These are phyloP conservation scores for Varecia variegata DNA, from an alignment of 2,797 vertebrate species.

Conservation along the genomic window DNA sequence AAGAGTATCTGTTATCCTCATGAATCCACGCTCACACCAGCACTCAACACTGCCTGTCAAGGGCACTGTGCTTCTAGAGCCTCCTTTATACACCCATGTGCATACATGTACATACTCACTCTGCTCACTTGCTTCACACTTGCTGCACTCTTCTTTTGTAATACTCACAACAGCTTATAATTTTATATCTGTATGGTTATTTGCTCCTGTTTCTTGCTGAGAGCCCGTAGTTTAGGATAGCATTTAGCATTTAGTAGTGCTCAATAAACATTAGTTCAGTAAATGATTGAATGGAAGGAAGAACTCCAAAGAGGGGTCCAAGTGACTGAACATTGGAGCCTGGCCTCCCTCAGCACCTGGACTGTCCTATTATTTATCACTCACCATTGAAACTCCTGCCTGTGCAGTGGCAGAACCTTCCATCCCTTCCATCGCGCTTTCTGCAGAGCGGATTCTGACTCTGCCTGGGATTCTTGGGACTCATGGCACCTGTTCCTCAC, in stretches of 20 bases:
- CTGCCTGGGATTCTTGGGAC: rapidly evolving
- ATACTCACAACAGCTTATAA: background rate
- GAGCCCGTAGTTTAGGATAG: background rate
- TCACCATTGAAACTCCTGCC: background rate
- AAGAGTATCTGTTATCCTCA: background rate
- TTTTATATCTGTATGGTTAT: background rate
- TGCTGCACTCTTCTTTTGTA: background rate
- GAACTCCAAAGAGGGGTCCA: background rate
- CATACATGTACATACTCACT: too few relatives aligned
- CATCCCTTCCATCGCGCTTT: background rate
- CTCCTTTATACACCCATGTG: background rate
- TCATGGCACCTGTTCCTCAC: background rate
- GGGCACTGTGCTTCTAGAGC: background rate
- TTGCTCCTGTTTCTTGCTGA: background rate
- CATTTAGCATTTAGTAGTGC: background rate
- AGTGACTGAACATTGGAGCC: background rate
- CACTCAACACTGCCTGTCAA: background rate
- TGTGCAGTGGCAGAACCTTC: background rate
- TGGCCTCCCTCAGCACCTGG: too few relatives aligned
- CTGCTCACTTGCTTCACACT: background rate
- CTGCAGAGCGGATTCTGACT: too few relatives aligned
- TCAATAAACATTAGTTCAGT: background rate
- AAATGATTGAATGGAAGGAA: background rate
- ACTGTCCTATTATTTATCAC: background rate
- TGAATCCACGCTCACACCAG: background rate